phyloP scores from a whole-genome alignment of 2,113 vertebrate species.

The Genyomyrus donnyi region DNA sequence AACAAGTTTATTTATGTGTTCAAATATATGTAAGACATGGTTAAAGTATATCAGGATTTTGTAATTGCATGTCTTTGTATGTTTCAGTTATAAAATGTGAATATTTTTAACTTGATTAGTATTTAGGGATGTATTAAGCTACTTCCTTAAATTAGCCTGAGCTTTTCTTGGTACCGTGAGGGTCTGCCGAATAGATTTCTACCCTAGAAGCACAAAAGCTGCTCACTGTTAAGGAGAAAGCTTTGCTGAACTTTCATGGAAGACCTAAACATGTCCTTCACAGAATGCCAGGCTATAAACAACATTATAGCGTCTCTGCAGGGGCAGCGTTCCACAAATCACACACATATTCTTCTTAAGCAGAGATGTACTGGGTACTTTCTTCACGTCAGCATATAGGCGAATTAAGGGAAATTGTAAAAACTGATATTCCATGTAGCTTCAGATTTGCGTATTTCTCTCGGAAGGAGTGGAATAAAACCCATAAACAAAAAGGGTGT shows the following conservation, averaged over 20 bases:
- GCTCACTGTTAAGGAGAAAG: not conserved
- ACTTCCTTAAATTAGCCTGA: not conserved
- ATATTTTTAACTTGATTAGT: not conserved
- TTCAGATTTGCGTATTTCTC: not conserved
- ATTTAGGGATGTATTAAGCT: not conserved
- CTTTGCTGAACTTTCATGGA: not conserved
- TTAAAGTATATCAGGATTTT: not conserved
- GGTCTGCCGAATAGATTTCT: not conserved
- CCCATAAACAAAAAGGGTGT: not conserved
- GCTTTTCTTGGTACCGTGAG: slow-evolving; percentile 1
- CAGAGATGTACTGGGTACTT: not conserved
- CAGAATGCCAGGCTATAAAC: slow-evolving; percentile 3
- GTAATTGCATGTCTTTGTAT: not conserved
- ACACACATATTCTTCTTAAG: not conserved
- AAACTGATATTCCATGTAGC: not conserved
- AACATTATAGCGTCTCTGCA: not conserved
- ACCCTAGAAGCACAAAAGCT: not conserved
- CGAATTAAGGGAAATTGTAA: not conserved
- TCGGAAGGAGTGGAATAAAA: not conserved
- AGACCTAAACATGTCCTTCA: not conserved
- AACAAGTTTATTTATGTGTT: not conserved
- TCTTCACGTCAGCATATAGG: not conserved
- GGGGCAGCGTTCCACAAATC: not conserved
- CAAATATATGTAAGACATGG: not conserved
- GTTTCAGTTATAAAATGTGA: not conserved